Evolutionary conservation across 2,113 vertebrate species (phyloP).

Genomic region (Pycnonotus jocosus): DNA sequence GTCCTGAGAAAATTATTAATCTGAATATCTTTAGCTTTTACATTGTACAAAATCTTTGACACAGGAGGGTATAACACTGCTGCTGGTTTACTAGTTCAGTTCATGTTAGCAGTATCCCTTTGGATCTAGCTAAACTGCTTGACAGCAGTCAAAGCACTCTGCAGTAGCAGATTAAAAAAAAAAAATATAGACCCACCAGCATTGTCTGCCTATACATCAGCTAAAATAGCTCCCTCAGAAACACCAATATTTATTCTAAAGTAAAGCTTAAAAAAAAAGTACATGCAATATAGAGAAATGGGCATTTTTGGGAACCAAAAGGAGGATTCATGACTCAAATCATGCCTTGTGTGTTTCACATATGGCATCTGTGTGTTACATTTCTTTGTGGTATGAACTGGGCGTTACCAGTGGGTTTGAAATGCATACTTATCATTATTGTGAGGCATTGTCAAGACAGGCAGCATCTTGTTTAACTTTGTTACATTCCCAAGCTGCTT

Average conservation of each 20-base stretch:
- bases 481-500: neutral
- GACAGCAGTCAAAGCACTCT: neutral
- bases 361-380: neutral
- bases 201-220: neutral
- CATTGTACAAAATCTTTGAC: neutral
- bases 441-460: neutral
- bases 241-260: neutral
- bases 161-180: neutral
- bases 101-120: neutral
- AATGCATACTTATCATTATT: neutral
- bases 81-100: neutral
- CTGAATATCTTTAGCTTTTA: constrained; percentile 1
- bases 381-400: neutral
- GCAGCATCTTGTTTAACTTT: neutral
- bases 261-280: neutral
- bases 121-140: neutral
- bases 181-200: neutral
- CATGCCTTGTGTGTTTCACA: neutral
- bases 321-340: neutral
- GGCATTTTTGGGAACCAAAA: neutral
- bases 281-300: neutral
- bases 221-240: neutral
- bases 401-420: neutral
- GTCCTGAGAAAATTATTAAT: neutral
- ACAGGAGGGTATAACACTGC: neutral